These are phyloP conservation scores for Arbacia lixula DNA, from an alignment of 53 echinoderm and acorn worm genomes.

Conservation along the genomic window DNA sequence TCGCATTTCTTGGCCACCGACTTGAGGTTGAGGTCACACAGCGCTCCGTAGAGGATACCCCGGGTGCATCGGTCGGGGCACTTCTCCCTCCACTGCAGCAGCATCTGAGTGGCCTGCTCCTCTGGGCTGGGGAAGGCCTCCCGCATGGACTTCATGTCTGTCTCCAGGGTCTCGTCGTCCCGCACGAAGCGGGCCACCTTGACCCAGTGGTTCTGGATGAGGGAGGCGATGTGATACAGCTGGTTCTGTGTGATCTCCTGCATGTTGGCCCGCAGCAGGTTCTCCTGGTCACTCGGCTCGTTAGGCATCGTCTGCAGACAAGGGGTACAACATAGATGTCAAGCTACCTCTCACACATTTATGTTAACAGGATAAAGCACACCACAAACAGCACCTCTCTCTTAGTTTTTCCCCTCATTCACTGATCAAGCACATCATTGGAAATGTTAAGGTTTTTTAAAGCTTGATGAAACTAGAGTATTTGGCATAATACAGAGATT, in stretches of 20 bases:
- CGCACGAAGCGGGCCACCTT: slow-evolving; percentile 89
- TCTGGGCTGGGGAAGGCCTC: slow-evolving; percentile 76
- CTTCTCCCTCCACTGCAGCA: slow-evolving; percentile 95
- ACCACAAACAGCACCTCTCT: too few relatives aligned
- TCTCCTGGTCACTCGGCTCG: slow-evolving; percentile 56
- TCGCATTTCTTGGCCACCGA: slow-evolving; percentile 81
- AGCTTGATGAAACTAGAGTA: too few relatives aligned
- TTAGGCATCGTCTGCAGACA: slow-evolving; percentile 60
- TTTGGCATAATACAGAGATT: too few relatives aligned
- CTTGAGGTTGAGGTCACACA: slow-evolving; percentile 84
- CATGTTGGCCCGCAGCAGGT: slow-evolving; percentile 64
- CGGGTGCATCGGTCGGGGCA: slow-evolving; percentile 89
- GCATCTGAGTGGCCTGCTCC: slow-evolving; percentile 97
- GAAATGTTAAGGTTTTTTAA: too few relatives aligned
- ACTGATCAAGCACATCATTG: too few relatives aligned
- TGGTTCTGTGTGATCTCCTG: slow-evolving; percentile 81
- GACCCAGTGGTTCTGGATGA: slow-evolving; percentile 93
- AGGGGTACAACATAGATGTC: neutral
- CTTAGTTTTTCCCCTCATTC: neutral
- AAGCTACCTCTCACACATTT: too few relatives aligned
- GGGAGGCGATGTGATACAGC: slow-evolving; percentile 92
- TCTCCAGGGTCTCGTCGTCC: slow-evolving; percentile 90
- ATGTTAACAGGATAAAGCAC: too few relatives aligned
- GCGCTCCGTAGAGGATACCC: slow-evolving; percentile 79
- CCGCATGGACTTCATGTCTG: slow-evolving; percentile 82